Evolutionary conservation across 2,888 invertebrate species (phyloP), one percentile per base, ranked within the genome.

Genomic region (Pyrocoelia pectoralis): DNA sequence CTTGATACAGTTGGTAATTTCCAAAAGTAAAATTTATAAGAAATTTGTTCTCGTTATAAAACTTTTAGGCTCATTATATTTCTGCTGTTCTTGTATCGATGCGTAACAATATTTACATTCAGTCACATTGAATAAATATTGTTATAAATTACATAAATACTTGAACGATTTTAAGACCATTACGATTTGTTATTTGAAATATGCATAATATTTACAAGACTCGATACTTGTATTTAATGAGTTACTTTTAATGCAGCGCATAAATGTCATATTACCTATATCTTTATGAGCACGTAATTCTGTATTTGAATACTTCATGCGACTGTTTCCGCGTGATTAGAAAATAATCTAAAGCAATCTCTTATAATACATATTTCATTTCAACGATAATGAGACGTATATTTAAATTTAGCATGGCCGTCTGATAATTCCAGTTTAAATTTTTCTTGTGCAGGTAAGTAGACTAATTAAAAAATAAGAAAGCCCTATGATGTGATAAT

Each of bases 181-280:
- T 46, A 8, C 33, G 46, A 17, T 46, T 46, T 33, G 33, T 8
- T n/a, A 33, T 33, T 33, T 2, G 8, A 10, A 15, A 18, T n/a
- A 1, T 17, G 9, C 18, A 10, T 18, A 17, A n/a, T 14, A 5
- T 17, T 10, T 18, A 43, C 43, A 18, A 17, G 17, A 8, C 3
- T 6, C n/a, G 18, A 18, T 46, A 17, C 46, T 4, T 17, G 18
- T 17, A 8, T 41, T 6, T 41, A 41, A 41, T 3, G 2, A 41
- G 18, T 8, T 18, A 46, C 15, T 46, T 46, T 17, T 46, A 46
- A 46, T 17, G 17, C 17, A 46, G 17, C 18, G n/a, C 17, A 18
- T 46, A 46, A 46, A 46, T 9, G 46, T 46, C 46, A 46, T 18
- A 46, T 46, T 46, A 46, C 15, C 46, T 46, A 17, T 46, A 9